Percentiles rank a stretch among this genome's conserved stretches.
Conservation (phyloP, 2,888 invertebrate species). For the Ellobium chinense region DNA sequence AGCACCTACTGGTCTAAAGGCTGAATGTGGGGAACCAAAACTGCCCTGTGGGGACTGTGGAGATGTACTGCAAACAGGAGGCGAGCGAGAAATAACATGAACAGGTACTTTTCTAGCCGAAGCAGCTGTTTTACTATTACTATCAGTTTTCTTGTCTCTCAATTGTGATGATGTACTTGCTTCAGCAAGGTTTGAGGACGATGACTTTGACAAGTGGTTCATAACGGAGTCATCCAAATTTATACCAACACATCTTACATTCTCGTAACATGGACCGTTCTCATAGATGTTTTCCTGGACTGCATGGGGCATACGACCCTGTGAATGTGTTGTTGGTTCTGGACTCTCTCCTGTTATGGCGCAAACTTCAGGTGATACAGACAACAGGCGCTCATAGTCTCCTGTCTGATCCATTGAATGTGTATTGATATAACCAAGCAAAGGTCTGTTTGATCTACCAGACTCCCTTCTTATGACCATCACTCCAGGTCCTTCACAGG, state of each 20-base stretch:
- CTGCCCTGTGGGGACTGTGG: conserved; percentile 29
- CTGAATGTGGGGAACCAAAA: conserved; percentile 49
- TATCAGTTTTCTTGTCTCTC: neutral
- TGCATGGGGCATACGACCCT: conserved; percentile 15
- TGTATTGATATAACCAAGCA: conserved; percentile 24
- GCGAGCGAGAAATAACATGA: conserved; percentile 30
- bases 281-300: conserved; percentile 42
- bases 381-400: conserved; percentile 33
- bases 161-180: neutral
- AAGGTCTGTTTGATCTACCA: neutral
- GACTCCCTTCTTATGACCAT: conserved; percentile 19
- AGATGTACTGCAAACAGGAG: conserved; percentile 28
- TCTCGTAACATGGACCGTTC: conserved; percentile 47
- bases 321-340: neutral
- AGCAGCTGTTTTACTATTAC: neutral
- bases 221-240: conserved; percentile 4
- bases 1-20: conserved; percentile 50
- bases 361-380: conserved; percentile 50
- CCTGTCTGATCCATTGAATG: neutral
- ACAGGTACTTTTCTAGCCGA: conserved; percentile 24
- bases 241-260: conserved; percentile 1
- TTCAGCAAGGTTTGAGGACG: conserved; percentile 15
- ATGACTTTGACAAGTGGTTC: conserved; percentile 43
- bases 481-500: neutral
- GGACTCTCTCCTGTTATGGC: conserved; percentile 49